Base-by-base conservation (phyloP, 2,888 invertebrate genomes). In the Pollenia angustigena region DNA sequence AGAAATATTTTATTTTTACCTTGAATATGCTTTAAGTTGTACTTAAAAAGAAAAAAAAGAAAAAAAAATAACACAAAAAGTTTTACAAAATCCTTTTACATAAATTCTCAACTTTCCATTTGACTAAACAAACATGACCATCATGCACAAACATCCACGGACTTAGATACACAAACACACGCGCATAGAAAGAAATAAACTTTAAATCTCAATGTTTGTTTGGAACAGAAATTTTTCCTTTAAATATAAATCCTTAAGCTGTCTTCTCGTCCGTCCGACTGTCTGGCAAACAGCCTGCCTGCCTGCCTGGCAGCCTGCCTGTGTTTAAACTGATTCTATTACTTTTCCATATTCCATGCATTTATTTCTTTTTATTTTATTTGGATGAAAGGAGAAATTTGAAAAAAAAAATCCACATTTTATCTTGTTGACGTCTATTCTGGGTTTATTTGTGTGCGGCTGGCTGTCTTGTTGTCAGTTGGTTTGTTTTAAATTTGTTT, bases 21-120 rank as follows among this genome's bases (percentile, higher is more conserved):
- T 85, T 85, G 80, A 81, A 58, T 52, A 64, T 46, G 50, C 46
- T 64, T 74, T 54, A 75, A 74, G 54, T 81, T 79, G 64, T 85
- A 71, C 66, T 80, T 71, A 60, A 86, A 81, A 75, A 46, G 23
- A 66, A 48, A 69, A 60, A 40, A 18, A 2, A 23, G 2, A 23
- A 23, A n/a, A n/a, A n/a, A n/a, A n/a, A n/a, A n/a, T n/a, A n/a
- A n/a, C n/a, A 23, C 2, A 2, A 23, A 40, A 50, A 16, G 16
- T 69, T 69, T 81, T 86, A 54, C 42, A 18, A 84, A 87, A 87
- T 84, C 84, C 81, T 54, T 84, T 84, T 56, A 58, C 75, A 80
- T 82, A 79, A 79, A 84, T 87, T 87, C 84, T 74, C 68, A 87
- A 84, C 84, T 87, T 87, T 84, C 84, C 84, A 87, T 87, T 87